phyloP scores from a whole-genome alignment of 2,113 vertebrate species.

The Aegotheles bennettii region DNA sequence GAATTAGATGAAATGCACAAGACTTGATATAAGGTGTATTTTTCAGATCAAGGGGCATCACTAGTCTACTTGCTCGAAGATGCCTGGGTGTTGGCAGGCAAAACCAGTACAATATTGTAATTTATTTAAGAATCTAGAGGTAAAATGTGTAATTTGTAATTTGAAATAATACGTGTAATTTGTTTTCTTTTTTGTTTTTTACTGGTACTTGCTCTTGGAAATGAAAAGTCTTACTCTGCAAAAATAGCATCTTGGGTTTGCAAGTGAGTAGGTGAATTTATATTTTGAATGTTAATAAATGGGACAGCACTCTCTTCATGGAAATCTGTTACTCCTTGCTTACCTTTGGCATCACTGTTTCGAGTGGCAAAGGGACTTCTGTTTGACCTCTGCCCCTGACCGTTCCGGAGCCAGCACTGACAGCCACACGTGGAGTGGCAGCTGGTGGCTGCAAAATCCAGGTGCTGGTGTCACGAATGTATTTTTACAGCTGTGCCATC shows the following conservation, averaged over 20 bases:
- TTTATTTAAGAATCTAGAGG: background rate
- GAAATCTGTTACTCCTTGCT: background rate
- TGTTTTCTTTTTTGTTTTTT: background rate
- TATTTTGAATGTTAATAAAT: background rate
- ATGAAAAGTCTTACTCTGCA: background rate
- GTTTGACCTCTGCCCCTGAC: constrained; percentile 63
- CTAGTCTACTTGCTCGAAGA: background rate
- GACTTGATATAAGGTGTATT: background rate
- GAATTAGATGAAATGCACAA: background rate
- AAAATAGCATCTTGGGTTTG: background rate
- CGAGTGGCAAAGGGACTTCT: constrained; percentile 46
- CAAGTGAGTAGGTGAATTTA: background rate
- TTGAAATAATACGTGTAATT: background rate
- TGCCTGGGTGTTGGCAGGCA: background rate
- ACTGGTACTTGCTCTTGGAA: background rate
- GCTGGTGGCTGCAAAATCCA: constrained; percentile 69
- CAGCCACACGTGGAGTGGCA: constrained; percentile 36
- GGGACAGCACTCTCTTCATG: background rate
- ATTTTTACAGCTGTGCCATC: constrained; percentile 65
- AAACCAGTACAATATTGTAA: background rate
- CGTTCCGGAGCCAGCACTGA: constrained; percentile 62
- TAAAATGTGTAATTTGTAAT: background rate
- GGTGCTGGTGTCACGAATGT: constrained; percentile 65
- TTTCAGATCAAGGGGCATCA: background rate
- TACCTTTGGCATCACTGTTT: background rate